Base-by-base conservation (phyloP, 2,113 vertebrate genomes). In the Marmota flaviventris region DNA sequence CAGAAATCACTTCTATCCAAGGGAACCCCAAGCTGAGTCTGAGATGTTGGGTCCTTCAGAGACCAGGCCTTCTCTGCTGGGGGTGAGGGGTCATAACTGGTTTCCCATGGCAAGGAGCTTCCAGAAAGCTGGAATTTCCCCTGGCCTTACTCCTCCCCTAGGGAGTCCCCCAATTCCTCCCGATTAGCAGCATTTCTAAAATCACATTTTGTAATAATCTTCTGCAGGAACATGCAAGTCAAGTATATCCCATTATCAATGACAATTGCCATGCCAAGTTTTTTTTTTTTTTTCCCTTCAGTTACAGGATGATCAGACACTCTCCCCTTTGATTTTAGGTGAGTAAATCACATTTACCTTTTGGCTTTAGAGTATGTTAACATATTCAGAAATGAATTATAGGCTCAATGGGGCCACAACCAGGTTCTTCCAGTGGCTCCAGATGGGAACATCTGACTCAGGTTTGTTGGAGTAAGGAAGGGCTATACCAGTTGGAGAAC, bases 291-390 rank as follows among this genome's bases (percentile, higher is more conserved):
- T 53, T 53, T 81, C 58, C 39, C 70, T 37, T 82, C 58, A 73
- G 65, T 77, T 67, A 70, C 39, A 58, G 70, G 42, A 63, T n/a
- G 48, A 91, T 89, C 78, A 96, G 78, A 76, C 51, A 24, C 78
- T 56, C 67, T 97, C 84, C 51, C 53, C 81, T 98, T 85, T 98
- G 89, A 94, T 97, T 96, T 97, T 96, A 85, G 97, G 45, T 94
- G 75, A 73, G 69, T 77, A 85, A 94, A 96, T 97, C 86, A 70
- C 73, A 76, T 61, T 88, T 67, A 48, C 5, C 22, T 90, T 95
- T 81, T 91, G 94, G 82, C 84, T 87, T 70, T 72, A 39, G 56
- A 93, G 73, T 45, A 81, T 73, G 89, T 87, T 89, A 61, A 61
- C 24, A 7, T 76, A 51, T 83, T 95, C 32, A 45, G 90, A 90